Evolutionary conservation across 1,140 invertebrate genomes (phyloP).

Genomic region (Sycophaga agraensis): DNA sequence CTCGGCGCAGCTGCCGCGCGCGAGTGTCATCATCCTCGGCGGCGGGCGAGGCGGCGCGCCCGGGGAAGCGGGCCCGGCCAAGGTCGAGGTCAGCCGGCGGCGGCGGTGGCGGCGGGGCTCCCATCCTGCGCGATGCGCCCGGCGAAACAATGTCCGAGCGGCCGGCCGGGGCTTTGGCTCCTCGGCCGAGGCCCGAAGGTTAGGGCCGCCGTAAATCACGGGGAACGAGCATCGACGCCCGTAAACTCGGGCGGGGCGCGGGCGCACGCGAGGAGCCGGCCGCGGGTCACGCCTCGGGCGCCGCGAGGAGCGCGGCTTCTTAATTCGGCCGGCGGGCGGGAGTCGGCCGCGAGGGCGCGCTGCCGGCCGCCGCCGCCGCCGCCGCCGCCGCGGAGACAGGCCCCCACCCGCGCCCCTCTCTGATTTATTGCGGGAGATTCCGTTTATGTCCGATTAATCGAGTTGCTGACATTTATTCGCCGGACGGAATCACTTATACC

Average conservation of each 20-base stretch:
- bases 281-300: background rate
- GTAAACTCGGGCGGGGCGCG: conserved; percentile 48
- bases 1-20: background rate
- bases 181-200: conserved; percentile 36
- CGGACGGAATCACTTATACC: conserved; percentile 6
- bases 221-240: conserved; percentile 50
- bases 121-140: no score
- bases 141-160: conserved; percentile 43
- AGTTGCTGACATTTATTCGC: conserved; percentile 30
- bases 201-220: conserved; percentile 50
- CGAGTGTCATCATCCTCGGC: conserved; percentile 38
- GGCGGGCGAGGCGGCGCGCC: conserved; percentile 3
- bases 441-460: conserved; percentile 30
- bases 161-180: conserved; percentile 19
- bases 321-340: conserved; percentile 15
- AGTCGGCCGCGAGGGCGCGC: background rate
- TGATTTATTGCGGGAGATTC: conserved; percentile 26
- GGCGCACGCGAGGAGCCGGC: background rate
- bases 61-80: background rate
- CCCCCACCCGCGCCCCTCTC: background rate
- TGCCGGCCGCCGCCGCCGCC: background rate
- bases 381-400: no score
- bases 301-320: no score
- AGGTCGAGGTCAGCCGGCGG: no score
- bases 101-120: no score